Percentiles rank a stretch among this genome's conserved stretches.
Conservation (phyloP, 2,797 vertebrate genomes). For the Xenops minutus region DNA sequence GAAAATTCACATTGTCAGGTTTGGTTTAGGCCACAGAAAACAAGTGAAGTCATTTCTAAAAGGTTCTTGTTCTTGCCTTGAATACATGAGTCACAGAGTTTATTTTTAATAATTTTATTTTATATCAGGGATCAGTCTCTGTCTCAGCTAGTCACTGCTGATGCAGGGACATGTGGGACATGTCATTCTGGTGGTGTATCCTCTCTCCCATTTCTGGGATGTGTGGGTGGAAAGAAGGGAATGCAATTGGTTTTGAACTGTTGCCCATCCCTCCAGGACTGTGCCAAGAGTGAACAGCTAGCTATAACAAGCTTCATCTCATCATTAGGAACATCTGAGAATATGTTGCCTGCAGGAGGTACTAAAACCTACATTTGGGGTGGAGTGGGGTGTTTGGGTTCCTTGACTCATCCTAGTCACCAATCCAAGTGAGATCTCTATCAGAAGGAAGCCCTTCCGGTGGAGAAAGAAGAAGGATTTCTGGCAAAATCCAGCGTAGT, state of each 20-base stretch:
- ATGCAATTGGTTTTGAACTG: background rate
- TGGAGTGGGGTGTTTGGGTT: background rate
- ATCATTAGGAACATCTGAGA: background rate
- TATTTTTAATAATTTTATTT: constrained; percentile 4
- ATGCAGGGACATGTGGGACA: background rate
- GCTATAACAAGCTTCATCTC: background rate
- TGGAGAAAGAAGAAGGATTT: background rate
- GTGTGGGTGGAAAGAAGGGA: background rate
- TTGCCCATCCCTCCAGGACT: background rate
- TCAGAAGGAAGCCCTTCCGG: background rate
- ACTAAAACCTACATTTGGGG: background rate
- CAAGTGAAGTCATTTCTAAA: background rate
- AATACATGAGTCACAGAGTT: constrained; percentile 14
- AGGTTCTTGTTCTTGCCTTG: background rate
- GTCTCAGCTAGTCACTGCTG: background rate
- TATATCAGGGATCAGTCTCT: background rate
- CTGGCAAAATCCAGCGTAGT: background rate
- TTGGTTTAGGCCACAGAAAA: constrained; percentile 6
- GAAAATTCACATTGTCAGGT: background rate
- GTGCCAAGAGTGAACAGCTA: background rate
- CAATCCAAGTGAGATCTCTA: background rate
- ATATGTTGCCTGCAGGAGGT: background rate
- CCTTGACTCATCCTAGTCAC: background rate
- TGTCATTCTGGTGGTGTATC: background rate
- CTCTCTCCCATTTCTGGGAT: background rate